Evolutionary conservation across 2,113 vertebrate species (phyloP).

Genomic region (Colossoma macropomum): DNA sequence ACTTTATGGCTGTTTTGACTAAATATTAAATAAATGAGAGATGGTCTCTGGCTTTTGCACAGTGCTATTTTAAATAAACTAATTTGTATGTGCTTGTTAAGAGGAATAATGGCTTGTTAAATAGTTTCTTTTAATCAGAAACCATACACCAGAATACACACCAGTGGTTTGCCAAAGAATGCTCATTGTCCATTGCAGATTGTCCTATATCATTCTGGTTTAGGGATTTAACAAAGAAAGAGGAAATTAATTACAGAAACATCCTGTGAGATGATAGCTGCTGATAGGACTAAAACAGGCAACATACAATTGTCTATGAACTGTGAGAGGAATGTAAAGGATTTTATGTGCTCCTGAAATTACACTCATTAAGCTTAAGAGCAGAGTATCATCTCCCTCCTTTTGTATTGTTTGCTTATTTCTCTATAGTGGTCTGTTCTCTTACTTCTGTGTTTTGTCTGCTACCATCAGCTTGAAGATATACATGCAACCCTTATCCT

Average conservation of each 20-base stretch:
- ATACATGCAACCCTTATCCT: constrained; percentile 35
- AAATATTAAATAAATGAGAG: no score
- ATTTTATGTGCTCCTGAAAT: not conserved
- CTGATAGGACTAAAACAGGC: no score
- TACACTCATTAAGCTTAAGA: not conserved
- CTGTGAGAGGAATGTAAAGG: no score
- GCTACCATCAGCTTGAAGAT: constrained; percentile 30
- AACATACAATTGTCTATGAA: no score
- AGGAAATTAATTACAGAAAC: not conserved
- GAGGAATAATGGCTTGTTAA: no score
- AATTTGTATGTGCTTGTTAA: no score
- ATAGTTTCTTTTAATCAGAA: no score
- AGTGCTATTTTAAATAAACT: no score
- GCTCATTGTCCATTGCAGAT: not conserved
- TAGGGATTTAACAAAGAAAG: not conserved
- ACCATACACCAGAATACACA: not conserved
- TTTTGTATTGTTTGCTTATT: not conserved
- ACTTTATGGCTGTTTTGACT: no score
- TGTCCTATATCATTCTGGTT: no score
- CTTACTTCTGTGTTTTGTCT: not conserved
- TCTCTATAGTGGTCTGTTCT: not conserved
- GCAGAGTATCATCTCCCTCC: not conserved
- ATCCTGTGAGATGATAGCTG: not conserved
- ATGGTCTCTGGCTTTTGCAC: no score
- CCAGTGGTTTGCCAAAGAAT: not conserved